Conservation (phyloP, 2,888 invertebrate genomes). For the Lymantria dispar region DNA sequence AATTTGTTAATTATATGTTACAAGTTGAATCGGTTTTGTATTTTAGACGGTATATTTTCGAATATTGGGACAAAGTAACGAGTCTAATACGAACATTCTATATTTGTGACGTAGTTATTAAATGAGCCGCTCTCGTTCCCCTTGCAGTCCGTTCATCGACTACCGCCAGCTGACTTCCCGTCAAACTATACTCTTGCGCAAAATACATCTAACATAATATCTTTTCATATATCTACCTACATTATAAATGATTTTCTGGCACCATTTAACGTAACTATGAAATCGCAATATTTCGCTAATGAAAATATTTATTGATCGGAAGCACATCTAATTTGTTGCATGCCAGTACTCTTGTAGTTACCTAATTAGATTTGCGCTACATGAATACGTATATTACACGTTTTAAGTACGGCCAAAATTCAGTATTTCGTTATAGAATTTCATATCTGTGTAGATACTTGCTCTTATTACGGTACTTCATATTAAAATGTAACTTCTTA, state of each 20-base stretch:
- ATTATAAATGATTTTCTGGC: neutral
- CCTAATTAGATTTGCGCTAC: slow-evolving; percentile 27
- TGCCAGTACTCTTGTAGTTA: neutral
- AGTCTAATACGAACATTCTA: slow-evolving; percentile 24
- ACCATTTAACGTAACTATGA: neutral
- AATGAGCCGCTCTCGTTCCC: slow-evolving; percentile 21
- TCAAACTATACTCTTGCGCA: slow-evolving; percentile 54
- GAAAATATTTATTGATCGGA: slow-evolving; percentile 24
- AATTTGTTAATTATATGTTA: slow-evolving; percentile 46
- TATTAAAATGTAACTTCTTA: neutral
- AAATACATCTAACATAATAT: slow-evolving; percentile 30
- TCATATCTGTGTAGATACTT: neutral
- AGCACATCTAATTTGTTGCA: slow-evolving; percentile 8
- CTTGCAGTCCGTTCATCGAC: slow-evolving; percentile 26
- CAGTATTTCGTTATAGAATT: too few relatives aligned
- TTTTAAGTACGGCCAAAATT: neutral
- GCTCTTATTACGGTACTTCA: neutral
- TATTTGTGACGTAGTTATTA: neutral
- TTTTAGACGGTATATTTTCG: slow-evolving; percentile 44
- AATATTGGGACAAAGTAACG: slow-evolving; percentile 26
- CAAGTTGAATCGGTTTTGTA: slow-evolving; percentile 50
- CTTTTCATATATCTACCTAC: neutral
- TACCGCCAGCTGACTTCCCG: slow-evolving; percentile 62
- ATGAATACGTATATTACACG: neutral
- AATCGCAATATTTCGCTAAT: slow-evolving; percentile 17